These are phyloP conservation scores for Thymallus thymallus DNA, from an alignment of 2,113 vertebrate genomes.

Conservation along the genomic window DNA sequence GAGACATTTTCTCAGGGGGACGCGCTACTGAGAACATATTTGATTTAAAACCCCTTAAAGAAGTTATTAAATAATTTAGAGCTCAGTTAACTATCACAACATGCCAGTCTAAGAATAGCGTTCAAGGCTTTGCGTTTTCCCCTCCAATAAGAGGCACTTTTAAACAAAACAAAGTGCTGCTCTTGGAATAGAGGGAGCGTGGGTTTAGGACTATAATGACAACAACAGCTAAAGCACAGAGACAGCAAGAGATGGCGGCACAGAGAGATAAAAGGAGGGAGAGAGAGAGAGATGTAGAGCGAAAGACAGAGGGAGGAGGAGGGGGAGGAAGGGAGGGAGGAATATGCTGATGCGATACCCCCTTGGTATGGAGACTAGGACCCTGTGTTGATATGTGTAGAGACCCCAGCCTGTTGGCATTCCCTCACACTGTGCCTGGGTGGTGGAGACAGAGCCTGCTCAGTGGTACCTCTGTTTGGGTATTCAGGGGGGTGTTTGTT, in stretches of 20 bases:
- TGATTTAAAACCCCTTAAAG: slow-evolving; percentile 65
- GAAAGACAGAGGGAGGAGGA: slow-evolving; percentile 28
- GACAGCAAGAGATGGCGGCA: slow-evolving; percentile 1
- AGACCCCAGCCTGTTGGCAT: slow-evolving; percentile 54
- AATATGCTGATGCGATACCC: slow-evolving; percentile 45
- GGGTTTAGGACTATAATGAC: slow-evolving; percentile 19
- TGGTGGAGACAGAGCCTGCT: slow-evolving; percentile 39
- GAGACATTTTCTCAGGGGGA: slow-evolving; percentile 50
- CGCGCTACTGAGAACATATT: slow-evolving; percentile 56
- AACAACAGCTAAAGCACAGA: slow-evolving; percentile 3
- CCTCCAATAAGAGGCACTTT: slow-evolving; percentile 35
- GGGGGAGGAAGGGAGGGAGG: slow-evolving; percentile 19
- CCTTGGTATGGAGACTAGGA: slow-evolving; percentile 27
- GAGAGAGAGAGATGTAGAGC: slow-evolving; percentile 42
- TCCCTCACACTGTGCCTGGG: slow-evolving; percentile 50
- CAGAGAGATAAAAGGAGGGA: background rate
- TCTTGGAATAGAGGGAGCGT: slow-evolving; percentile 29
- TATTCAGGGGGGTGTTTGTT: slow-evolving; percentile 58
- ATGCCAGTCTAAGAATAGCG: slow-evolving; percentile 28
- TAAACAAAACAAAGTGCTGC: slow-evolving; percentile 44
- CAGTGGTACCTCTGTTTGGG: slow-evolving; percentile 55
- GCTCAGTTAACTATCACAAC: slow-evolving; percentile 52
- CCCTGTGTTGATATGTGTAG: slow-evolving; percentile 43
- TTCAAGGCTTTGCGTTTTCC: slow-evolving; percentile 32
- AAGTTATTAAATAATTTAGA: slow-evolving; percentile 64